Evolutionary conservation across 2,888 invertebrate species (phyloP), one percentile per base, ranked within the genome.

Genomic region (Tetranychus truncatus): DNA sequence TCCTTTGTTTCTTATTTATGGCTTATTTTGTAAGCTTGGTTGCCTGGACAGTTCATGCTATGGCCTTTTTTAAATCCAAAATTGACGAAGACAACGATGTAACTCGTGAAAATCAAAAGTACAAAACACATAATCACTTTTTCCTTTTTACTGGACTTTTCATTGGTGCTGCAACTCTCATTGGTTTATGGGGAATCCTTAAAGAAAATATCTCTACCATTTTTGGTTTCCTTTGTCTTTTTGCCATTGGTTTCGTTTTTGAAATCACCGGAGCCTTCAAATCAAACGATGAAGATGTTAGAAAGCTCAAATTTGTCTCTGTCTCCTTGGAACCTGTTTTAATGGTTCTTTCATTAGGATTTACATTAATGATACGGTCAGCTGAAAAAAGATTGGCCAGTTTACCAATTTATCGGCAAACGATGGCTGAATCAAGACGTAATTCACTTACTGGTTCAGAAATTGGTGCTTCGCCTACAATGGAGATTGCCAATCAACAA

Each of bases 131-230:
- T 44, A 34, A 44, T 45, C 66, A 74, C 21, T 74, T 74, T 34
- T 74, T 74, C 21, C 69, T 74, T 9, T 74, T 74, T 44, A 74
- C 67, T 46, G 74, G 74, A n/a, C 45, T 74, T 15, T 67, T 18
- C n/a, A 20, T 69, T 45, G 34, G 20, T 45, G 44, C 67, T 18
- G 44, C 69, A 11, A 45, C 69, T n/a, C 20, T 69, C 8, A 69
- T 74, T 21, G 74, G 67, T 9, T 18, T 74, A 18, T 74, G 67
- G 67, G 74, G 67, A 11, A 69, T 74, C 20, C 34, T 74, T 6
- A 66, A 45, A n/a, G 74, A 74, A 74, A 44, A 67, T n/a, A 44
- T 74, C 11, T 15, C 20, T 9, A 24, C 45, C 20, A 34, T 74
- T 20, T 34, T 69, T 45, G 74, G 45, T 20, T 74, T 67, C 34